phyloP scores from a whole-genome alignment of 2,797 vertebrate genomes.

The Sparus aurata region DNA sequence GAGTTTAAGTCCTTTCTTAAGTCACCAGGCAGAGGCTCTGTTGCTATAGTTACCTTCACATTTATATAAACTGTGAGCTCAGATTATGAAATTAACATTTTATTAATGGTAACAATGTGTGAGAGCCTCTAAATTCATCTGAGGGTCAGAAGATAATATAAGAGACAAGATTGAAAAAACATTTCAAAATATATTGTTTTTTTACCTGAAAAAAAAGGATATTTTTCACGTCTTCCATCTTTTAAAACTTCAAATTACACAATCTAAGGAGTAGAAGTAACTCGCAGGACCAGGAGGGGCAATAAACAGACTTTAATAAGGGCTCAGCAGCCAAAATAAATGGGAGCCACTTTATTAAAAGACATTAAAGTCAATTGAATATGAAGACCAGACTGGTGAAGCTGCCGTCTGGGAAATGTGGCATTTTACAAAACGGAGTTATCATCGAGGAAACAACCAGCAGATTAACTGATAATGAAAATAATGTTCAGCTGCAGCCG shows the following conservation, averaged over 20 bases:
- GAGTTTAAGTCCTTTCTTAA: no score
- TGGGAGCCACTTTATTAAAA: neutral
- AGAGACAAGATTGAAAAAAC: neutral
- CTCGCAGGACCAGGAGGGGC: no score
- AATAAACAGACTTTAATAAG: no score
- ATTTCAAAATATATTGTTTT: no score
- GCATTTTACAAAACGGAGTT: no score
- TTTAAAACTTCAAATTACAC: neutral
- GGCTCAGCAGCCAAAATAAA: neutral
- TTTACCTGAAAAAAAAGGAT: no score
- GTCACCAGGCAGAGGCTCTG: neutral
- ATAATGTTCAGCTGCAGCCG: neutral
- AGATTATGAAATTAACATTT: neutral
- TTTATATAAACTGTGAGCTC: neutral
- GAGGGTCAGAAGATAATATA: neutral
- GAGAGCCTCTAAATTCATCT: neutral
- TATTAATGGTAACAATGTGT: no score
- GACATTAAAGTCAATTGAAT: neutral
- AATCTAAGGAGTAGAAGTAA: neutral
- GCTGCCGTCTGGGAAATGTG: neutral
- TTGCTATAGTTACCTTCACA: slow-evolving; percentile 6
- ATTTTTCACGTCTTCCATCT: neutral
- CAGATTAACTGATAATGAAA: neutral
- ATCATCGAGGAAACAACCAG: no score
- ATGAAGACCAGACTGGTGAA: neutral